Conservation (phyloP, 2,888 invertebrate genomes). For the Leptarthrus brevirostris region DNA sequence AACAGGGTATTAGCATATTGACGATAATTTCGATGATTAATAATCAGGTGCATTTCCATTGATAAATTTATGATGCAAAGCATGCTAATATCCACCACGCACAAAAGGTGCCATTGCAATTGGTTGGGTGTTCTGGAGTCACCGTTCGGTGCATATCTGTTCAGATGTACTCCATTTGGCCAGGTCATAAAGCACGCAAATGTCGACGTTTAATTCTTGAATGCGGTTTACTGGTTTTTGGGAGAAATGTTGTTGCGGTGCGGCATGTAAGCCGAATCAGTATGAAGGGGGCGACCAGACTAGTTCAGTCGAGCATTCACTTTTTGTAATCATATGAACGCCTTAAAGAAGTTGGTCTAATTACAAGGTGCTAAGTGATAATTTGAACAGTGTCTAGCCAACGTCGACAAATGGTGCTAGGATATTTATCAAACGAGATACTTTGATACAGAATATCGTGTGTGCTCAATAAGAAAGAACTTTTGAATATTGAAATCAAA, state of each 20-base stretch:
- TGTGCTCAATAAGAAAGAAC: too few species aligned
- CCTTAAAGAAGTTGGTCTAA: conserved; percentile 13
- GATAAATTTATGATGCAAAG: conserved; percentile 6
- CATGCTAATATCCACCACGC: not conserved
- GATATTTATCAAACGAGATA: not conserved
- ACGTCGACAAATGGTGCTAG: not conserved
- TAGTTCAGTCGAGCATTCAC: not conserved
- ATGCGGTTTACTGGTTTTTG: not conserved
- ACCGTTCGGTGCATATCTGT: not conserved
- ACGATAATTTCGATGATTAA: not conserved
- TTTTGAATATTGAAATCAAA: too few species aligned
- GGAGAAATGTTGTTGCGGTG: not conserved
- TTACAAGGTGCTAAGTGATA: conserved; percentile 13
- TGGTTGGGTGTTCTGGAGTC: too few species aligned
- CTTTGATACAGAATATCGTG: too few species aligned
- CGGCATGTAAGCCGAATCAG: not conserved
- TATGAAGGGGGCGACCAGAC: conserved; percentile 7
- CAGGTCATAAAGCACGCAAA: too few species aligned
- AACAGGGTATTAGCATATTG: not conserved
- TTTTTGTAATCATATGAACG: not conserved
- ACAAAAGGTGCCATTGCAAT: too few species aligned
- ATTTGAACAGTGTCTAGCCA: conserved; percentile 4
- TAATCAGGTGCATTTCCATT: not conserved
- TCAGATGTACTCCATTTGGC: too few species aligned
- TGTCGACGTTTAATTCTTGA: not conserved